These are phyloP conservation scores for Phaethon lepturus DNA, from an alignment of 2,113 vertebrate genomes.

Conservation along the genomic window DNA sequence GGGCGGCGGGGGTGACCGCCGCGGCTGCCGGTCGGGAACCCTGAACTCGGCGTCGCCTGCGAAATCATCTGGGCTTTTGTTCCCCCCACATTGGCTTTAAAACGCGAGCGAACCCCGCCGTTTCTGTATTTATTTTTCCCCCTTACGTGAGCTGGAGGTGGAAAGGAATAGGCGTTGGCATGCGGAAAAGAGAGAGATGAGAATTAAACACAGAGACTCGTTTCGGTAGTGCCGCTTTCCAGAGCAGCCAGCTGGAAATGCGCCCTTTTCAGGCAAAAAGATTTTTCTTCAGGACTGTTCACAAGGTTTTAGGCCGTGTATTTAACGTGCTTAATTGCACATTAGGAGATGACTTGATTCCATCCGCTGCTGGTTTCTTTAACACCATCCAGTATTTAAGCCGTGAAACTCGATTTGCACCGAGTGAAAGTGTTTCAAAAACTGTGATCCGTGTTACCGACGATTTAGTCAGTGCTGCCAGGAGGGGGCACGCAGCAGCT, in stretches of 20 bases:
- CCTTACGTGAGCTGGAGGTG: neutral
- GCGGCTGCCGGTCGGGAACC: neutral
- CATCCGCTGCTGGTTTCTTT: neutral
- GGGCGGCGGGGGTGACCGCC: neutral
- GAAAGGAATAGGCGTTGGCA: fast-evolving
- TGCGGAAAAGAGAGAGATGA: neutral
- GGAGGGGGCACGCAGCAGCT: neutral
- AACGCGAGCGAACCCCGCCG: neutral
- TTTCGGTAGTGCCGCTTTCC: neutral
- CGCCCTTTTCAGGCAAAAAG: neutral
- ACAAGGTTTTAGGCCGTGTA: neutral
- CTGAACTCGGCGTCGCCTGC: fast-evolving
- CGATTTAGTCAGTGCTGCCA: neutral
- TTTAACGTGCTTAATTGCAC: neutral
- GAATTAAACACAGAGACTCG: neutral
- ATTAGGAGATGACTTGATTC: neutral
- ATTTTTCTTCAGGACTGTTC: neutral
- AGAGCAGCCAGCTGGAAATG: neutral
- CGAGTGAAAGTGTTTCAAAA: neutral
- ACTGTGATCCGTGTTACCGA: neutral
- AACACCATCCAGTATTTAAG: neutral
- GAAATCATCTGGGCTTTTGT: too few species aligned
- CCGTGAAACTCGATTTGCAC: neutral
- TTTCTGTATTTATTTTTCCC: fast-evolving
- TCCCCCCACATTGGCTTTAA: too few species aligned